A percentile compares a stretch with the other conserved stretches of the same genome.
Conservation (phyloP, 2,113 vertebrate genomes). For the Phocoena phocoena region DNA sequence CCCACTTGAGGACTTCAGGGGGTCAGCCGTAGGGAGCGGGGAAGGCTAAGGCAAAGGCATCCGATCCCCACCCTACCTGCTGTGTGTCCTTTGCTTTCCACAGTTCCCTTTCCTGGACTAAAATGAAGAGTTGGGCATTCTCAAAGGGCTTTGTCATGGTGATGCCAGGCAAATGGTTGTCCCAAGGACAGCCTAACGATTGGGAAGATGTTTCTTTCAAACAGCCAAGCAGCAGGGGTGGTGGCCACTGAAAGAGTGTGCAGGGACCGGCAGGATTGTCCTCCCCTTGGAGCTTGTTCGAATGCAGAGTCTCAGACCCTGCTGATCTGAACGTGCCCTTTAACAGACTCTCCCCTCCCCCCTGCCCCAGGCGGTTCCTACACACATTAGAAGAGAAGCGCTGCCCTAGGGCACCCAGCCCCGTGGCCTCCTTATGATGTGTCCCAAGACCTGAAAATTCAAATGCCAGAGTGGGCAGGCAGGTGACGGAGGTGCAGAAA, state of each 20-base stretch:
- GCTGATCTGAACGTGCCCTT: neutral
- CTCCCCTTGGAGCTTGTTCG: neutral
- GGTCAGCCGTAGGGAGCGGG: neutral
- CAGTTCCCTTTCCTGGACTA: neutral
- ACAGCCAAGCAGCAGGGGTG: rapidly evolving
- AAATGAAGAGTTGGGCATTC: neutral
- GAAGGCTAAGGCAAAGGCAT: neutral
- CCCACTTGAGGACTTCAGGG: neutral
- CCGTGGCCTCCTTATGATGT: neutral
- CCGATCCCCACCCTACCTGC: neutral
- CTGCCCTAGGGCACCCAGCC: neutral
- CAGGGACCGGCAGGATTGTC: neutral
- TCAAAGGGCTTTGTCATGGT: neutral
- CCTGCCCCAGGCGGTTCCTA: neutral
- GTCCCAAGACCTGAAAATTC: neutral
- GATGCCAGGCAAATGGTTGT: too few relatives aligned
- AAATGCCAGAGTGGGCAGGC: neutral
- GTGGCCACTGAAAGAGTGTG: neutral
- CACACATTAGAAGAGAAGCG: rapidly evolving
- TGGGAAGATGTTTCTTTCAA: neutral
- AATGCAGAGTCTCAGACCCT: neutral
- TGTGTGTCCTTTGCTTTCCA: neutral
- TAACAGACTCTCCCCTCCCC: neutral
- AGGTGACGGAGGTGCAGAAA: neutral
- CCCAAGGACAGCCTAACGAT: neutral